phyloP scores from a whole-genome alignment of 2,113 vertebrate genomes.

The Nothocercus nigrocapillus region DNA sequence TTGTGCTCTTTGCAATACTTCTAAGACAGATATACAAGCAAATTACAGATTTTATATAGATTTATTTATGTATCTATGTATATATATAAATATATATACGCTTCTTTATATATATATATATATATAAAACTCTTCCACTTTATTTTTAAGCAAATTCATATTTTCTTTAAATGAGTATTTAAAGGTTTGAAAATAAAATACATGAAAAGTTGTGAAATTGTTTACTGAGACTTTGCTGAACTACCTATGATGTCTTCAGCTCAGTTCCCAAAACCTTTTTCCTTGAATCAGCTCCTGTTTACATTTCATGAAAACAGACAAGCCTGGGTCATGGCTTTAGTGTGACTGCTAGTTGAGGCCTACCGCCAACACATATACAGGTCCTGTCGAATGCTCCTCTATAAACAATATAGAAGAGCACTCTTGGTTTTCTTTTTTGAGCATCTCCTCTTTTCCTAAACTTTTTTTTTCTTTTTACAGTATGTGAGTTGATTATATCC shows the following conservation, averaged over 20 bases:
- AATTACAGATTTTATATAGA: not conserved
- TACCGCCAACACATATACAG: not conserved
- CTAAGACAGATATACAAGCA: not conserved
- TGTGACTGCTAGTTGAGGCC: not conserved
- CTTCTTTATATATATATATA: not conserved
- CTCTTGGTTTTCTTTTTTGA: not conserved
- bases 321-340: not conserved
- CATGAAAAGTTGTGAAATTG: not conserved
- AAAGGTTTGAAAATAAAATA: not conserved
- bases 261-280: not conserved
- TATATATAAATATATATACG: no score
- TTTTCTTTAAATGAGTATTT: not conserved
- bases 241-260: not conserved
- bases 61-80: no score
- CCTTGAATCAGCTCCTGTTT: not conserved
- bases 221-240: not conserved
- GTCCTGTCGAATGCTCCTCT: not conserved
- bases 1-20: not conserved
- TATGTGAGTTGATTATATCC: constrained; percentile 17
- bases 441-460: not conserved
- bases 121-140: not conserved
- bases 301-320: not conserved
- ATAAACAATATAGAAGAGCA: not conserved
- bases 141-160: not conserved
- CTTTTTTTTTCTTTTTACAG: not conserved